Percentiles rank a stretch among this genome's conserved stretches.
Conservation (phyloP, 1,140 invertebrate genomes). For the Pygmarrhopalites habei region DNA sequence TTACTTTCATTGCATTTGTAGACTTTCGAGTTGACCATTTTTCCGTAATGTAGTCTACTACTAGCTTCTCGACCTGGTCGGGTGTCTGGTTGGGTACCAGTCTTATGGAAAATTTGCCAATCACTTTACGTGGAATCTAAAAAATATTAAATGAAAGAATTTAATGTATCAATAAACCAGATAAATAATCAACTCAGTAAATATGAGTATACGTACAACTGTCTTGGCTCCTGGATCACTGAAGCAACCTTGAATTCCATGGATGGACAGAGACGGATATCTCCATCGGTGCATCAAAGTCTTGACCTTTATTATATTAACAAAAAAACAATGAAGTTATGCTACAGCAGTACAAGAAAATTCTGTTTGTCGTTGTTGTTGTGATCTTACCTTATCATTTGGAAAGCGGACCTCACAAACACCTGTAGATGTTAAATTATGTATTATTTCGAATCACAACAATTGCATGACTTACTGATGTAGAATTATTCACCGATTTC, state of each 20-base stretch:
- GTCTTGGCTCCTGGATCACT: conserved; percentile 29
- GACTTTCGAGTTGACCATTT: conserved; percentile 62
- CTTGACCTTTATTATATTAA: conserved; percentile 8
- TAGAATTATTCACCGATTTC: too few species aligned
- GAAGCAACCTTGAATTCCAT: conserved; percentile 75
- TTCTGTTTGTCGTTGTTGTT: too few species aligned
- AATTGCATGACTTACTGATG: too few species aligned
- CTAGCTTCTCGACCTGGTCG: conserved; percentile 62
- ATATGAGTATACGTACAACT: too few species aligned
- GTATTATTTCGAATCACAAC: too few species aligned
- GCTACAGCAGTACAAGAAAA: too few species aligned
- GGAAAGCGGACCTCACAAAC: conserved; percentile 62
- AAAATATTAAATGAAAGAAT: too few species aligned
- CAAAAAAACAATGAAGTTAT: conserved; percentile 1
- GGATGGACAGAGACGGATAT: conserved; percentile 79
- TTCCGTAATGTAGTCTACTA: conserved; percentile 64
- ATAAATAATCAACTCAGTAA: too few species aligned
- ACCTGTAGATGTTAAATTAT: too few species aligned
- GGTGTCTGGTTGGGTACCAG: conserved; percentile 87
- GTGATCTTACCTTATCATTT: conserved; percentile 60
- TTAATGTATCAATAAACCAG: too few species aligned
- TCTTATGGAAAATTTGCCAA: conserved; percentile 92
- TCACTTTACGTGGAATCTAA: conserved; percentile 88
- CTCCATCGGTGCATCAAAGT: conserved; percentile 83
- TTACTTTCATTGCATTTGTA: conserved; percentile 77